Evolutionary conservation across 2,113 vertebrate genomes (phyloP).

Genomic region (Neopipo cinnamomea): DNA sequence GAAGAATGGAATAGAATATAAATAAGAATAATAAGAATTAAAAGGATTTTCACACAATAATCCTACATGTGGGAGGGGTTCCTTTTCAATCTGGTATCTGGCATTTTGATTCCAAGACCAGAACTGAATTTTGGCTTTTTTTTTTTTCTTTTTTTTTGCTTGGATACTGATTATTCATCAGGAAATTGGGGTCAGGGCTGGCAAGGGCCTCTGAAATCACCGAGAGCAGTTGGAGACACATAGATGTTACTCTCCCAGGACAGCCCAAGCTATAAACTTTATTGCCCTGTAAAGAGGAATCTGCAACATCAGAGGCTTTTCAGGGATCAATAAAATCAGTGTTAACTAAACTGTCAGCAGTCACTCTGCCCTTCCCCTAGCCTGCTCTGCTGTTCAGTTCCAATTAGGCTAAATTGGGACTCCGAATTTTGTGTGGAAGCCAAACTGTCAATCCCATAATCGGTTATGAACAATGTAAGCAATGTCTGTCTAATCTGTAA

Average conservation of each 20-base stretch:
- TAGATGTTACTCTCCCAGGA: conserved; percentile 26
- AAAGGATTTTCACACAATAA: neutral
- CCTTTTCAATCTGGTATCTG: neutral
- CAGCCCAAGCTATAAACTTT: conserved; percentile 49
- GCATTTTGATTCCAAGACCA: neutral
- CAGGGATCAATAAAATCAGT: conserved; percentile 62
- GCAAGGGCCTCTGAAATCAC: neutral
- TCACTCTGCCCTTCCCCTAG: neutral
- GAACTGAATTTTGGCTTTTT: rapidly evolving
- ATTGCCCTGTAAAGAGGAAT: conserved; percentile 63
- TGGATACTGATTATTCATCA: neutral
- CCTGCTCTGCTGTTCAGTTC: neutral
- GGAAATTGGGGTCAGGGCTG: neutral
- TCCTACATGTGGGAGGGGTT: neutral
- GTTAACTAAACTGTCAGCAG: conserved; percentile 52
- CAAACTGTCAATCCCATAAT: conserved; percentile 49
- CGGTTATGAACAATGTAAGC: conserved; percentile 26
- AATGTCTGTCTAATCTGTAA: conserved; percentile 37
- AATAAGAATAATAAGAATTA: neutral
- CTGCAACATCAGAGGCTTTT: conserved; percentile 61
- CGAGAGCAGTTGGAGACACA: neutral
- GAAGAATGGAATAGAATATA: neutral
- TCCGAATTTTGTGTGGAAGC: conserved; percentile 28
- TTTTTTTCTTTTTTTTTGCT: neutral
- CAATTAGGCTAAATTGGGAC: conserved; percentile 5